Percentiles rank a stretch among this genome's conserved stretches.
Evolutionary conservation across 2,888 invertebrate species (phyloP).

Genomic region (Sphaerophoria rueppellii): DNA sequence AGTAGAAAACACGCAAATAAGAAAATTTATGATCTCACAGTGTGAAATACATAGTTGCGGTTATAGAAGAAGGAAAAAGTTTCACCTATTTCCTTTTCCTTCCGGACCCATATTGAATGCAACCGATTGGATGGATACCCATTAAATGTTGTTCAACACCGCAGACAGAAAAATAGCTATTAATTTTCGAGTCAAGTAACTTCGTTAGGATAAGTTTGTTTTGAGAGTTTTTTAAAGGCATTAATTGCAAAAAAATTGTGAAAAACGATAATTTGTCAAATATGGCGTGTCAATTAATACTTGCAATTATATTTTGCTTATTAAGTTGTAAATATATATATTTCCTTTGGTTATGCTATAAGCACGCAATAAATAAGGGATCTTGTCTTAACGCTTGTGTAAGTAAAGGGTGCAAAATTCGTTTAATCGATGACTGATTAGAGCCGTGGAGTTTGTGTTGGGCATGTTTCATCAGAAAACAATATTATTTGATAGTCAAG

Average conservation of each 20-base stretch:
- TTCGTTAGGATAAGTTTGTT: background rate
- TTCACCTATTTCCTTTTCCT: constrained; percentile 19
- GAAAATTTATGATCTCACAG: constrained; percentile 30
- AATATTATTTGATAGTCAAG: no score
- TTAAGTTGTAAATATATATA: background rate
- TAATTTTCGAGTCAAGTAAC: background rate
- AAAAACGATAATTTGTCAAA: background rate
- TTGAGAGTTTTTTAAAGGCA: background rate
- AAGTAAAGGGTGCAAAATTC: no score
- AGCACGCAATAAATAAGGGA: background rate
- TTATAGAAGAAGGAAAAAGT: background rate
- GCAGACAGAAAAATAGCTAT: background rate
- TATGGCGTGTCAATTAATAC: constrained; percentile 8
- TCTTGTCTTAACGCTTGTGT: no score
- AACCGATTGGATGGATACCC: background rate
- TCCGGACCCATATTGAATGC: constrained; percentile 11
- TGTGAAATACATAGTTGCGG: constrained; percentile 1
- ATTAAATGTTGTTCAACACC: constrained; percentile 5
- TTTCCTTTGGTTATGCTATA: background rate
- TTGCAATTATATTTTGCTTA: constrained; percentile 9
- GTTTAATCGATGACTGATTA: background rate
- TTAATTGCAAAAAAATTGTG: background rate
- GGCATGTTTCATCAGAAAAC: no score
- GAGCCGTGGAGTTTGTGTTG: background rate
- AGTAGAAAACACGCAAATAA: constrained; percentile 31